Base-by-base conservation (phyloP, 2,888 invertebrate genomes). In the Trichopoda pennipes region DNA sequence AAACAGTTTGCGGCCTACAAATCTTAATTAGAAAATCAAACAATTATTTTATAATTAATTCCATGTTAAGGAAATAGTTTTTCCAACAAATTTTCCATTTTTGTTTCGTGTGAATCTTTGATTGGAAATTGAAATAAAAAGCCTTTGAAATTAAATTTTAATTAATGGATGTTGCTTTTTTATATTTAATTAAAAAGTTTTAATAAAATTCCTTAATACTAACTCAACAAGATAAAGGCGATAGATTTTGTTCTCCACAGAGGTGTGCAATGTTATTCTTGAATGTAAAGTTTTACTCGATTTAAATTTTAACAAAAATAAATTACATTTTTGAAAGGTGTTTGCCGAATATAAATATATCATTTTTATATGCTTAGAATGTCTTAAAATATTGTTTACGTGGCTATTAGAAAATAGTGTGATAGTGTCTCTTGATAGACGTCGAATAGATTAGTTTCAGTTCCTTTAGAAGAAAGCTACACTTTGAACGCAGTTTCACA, bases 121-220 rank as follows among this genome's bases (percentile, higher is more conserved):
- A 51, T 47, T 47, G 47, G 19, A 66, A 58, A 58, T 60, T 28
- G 0, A 60, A 64, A 10, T 12, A 63, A 63, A 64, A 21, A 38
- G 1, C 16, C 3, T 44, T 3, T 44, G n/a, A 72, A 66, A 64
- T 75, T 23, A 32, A 70, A 23, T 61, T 76, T 17, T 56, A 75
- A 66, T 70, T 75, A 66, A 75, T 60, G 58, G 69, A 12, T 56
- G 38, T 69, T 53, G 21, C 53, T 3, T 1, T 76, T 53, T 60
- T 60, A 14, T 47, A 61, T 63, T 80, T n/a, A 51, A 79, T 79
- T 68, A 55, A 74, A 23, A 47, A 64, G 51, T 69, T 55, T 69
- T 49, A 51, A 58, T 35, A 17, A 42, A 23, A 56, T 14, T 56
- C 23, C 12, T 60, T 21, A 51, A 73, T 61, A 8, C 9, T 17